phyloP scores from a whole-genome alignment of 2,797 vertebrate species.

The Enteromius treurensis region DNA sequence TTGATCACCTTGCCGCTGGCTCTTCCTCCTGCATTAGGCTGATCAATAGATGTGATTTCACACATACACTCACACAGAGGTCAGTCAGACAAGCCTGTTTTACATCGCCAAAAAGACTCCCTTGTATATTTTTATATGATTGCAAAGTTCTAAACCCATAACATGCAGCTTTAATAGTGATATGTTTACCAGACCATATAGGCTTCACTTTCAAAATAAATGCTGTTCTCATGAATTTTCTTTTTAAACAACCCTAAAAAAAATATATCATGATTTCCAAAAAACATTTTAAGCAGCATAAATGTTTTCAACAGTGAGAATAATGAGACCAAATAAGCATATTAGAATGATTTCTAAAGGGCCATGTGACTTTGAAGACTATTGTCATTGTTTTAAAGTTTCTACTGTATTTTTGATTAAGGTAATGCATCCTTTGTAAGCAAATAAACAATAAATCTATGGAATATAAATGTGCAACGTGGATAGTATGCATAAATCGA shows the following conservation, averaged over 20 bases:
- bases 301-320: background rate
- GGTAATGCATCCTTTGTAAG: background rate
- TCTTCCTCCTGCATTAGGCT: constrained; percentile 78
- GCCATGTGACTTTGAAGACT: background rate
- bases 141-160: background rate
- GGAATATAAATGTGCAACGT: background rate
- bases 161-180: background rate
- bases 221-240: background rate
- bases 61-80: constrained; percentile 48
- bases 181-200: too few species aligned
- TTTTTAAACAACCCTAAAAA: background rate
- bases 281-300: background rate
- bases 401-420: background rate
- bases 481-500: background rate
- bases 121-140: background rate
- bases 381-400: background rate
- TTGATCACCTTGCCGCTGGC: constrained; percentile 78
- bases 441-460: background rate
- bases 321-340: background rate
- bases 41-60: constrained; percentile 82
- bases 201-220: background rate
- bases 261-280: background rate
- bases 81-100: constrained; percentile 8
- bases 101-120: background rate
- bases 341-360: background rate